Conservation (phyloP, 2,113 vertebrate genomes). For the Parus major region DNA sequence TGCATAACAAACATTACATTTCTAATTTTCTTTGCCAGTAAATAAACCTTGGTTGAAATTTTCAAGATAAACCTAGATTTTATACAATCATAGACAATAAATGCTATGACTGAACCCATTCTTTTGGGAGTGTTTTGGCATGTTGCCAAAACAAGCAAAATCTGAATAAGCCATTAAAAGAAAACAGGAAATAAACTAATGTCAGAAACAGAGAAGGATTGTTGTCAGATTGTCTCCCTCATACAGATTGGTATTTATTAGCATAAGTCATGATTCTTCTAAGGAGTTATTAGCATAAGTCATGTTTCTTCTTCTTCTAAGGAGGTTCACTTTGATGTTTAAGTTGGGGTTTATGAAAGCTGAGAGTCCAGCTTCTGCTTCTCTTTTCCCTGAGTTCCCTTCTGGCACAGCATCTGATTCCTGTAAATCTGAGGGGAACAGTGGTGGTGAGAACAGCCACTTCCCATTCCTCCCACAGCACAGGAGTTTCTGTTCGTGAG, state of each 20-base stretch:
- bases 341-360: neutral
- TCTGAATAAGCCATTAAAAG: neutral
- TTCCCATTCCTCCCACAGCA: neutral
- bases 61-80: neutral
- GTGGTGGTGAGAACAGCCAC: neutral
- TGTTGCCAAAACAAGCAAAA: neutral
- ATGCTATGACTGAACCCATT: neutral
- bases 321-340: neutral
- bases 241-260: neutral
- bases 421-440: neutral
- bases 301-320: neutral
- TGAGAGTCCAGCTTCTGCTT: neutral
- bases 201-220: neutral
- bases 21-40: neutral
- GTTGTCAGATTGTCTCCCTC: neutral
- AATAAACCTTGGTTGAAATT: neutral
- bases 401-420: neutral
- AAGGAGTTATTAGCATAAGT: neutral
- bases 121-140: neutral
- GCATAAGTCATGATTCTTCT: neutral
- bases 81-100: neutral
- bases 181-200: neutral
- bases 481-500: fast-evolving
- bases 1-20: neutral
- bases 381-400: neutral